These are phyloP conservation scores for Arizona elegans DNA, from an alignment of 2,113 vertebrate species.

Conservation along the genomic window DNA sequence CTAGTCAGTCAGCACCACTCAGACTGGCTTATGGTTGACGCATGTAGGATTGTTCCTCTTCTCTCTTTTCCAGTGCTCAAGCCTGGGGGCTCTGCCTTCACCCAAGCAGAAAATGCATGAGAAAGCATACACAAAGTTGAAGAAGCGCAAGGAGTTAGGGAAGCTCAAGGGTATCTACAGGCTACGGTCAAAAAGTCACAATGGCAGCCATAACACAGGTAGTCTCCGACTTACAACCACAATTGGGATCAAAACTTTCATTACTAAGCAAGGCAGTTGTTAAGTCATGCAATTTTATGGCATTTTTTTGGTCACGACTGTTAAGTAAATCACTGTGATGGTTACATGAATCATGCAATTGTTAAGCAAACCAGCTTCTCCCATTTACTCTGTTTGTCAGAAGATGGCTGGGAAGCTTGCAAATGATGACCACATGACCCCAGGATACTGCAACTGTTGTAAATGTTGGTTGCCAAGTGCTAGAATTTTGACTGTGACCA, in stretches of 20 bases:
- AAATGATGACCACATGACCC: not conserved
- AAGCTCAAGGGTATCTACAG: not conserved
- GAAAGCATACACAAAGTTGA: not conserved
- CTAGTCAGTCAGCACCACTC: not conserved
- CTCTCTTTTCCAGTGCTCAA: not conserved
- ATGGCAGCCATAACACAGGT: not conserved
- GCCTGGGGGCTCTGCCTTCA: not conserved
- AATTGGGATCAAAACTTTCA: not conserved
- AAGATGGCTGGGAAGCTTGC: not conserved
- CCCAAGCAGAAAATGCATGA: slow-evolving; percentile 21
- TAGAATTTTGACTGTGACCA: not conserved
- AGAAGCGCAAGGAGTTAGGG: not conserved
- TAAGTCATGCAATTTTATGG: not conserved
- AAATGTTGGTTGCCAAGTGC: not conserved
- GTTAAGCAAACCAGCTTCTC: not conserved
- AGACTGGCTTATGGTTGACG: not conserved
- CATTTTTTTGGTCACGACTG: not conserved
- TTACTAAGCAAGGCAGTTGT: not conserved
- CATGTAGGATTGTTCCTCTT: not conserved
- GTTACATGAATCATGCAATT: not conserved
- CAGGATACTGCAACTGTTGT: not conserved
- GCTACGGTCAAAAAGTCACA: not conserved
- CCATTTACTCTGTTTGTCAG: not conserved
- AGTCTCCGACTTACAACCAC: not conserved
- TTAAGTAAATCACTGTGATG: not conserved